Evolutionary conservation across 2,797 vertebrate genomes (phyloP), one percentile per base, ranked within the genome.

Genomic region (Poeciliopsis presidionis): DNA sequence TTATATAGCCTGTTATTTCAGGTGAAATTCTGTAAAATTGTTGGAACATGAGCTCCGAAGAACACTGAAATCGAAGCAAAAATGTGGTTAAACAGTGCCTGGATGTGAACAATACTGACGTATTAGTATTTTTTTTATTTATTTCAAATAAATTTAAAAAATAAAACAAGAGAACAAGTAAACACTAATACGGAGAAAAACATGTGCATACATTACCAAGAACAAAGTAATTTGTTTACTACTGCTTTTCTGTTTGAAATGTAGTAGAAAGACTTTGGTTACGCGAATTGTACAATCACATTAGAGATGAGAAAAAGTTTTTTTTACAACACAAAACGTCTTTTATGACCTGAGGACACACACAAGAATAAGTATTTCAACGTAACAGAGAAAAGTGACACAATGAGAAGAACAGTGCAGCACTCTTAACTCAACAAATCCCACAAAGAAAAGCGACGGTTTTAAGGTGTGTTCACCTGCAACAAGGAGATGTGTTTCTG

Each of bases 401-500:
- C 41, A 39, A n/a, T 69, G 39, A 71, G 12, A 28, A 39, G 41
- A 30, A 61, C 30, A 55, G 25, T 70, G 67, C 22, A 2, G 51
- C 59, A 3, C 46, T 51, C 63, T n/a, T 84, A 46, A 76, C 79
- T 82, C 45, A 77, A 36, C 73, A 11, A 8, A 43, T 85, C 73
- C 63, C 76, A 72, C 72, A 53, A 75, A 63, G 36, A 63, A 77
- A 81, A 81, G 73, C 20, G 81, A 81, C 18, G 69, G 72, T 59
- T 76, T 70, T 4, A 13, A 72, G 72, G 41, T 57, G 25, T 81
- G 76, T 90, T 86, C 73, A 86, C 79, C 70, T 78, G 80, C 51
- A 33, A 65, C 47, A 63, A 70, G 69, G 76, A 81, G 9, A 77
- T 77, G 65, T 47, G 39, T 87, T 74, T 63, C 76, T 85, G 72